Conservation (phyloP, 2,113 vertebrate genomes). For the Plestiodon gilberti region DNA sequence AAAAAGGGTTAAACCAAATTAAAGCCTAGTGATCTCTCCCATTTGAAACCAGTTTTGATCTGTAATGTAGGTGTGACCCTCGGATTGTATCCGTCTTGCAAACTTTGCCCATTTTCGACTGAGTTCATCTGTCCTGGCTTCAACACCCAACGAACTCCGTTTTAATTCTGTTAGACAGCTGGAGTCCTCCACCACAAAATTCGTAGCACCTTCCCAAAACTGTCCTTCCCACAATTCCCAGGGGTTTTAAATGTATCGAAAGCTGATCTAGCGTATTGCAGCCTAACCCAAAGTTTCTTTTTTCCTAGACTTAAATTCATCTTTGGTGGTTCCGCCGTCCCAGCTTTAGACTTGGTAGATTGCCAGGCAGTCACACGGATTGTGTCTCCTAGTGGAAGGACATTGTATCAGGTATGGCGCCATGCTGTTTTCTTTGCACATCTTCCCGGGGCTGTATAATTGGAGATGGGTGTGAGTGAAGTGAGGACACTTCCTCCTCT, state of each 20-base stretch:
- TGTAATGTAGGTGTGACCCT: no score
- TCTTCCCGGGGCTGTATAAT: background rate
- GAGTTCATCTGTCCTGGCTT: no score
- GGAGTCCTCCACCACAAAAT: background rate
- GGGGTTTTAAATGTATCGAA: background rate
- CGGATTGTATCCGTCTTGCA: no score
- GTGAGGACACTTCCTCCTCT: no score
- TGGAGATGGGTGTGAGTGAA: no score
- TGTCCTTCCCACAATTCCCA: background rate
- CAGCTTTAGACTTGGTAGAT: constrained; percentile 92
- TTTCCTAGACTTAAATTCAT: constrained; percentile 87
- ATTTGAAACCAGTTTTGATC: no score
- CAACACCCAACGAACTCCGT: no score
- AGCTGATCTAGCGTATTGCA: background rate
- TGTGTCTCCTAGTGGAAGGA: constrained; percentile 87
- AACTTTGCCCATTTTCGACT: no score
- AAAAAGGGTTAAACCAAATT: no score
- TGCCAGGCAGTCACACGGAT: constrained; percentile 83
- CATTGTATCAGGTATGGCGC: constrained; percentile 83
- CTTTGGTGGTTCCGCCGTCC: constrained; percentile 87
- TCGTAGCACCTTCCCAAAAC: background rate
- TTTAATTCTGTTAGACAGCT: no score
- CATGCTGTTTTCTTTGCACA: rapidly evolving
- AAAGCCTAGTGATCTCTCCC: no score
- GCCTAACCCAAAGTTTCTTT: constrained; percentile 12